phyloP scores from a whole-genome alignment of 1,140 invertebrate species.

The Ceratina australensis region DNA sequence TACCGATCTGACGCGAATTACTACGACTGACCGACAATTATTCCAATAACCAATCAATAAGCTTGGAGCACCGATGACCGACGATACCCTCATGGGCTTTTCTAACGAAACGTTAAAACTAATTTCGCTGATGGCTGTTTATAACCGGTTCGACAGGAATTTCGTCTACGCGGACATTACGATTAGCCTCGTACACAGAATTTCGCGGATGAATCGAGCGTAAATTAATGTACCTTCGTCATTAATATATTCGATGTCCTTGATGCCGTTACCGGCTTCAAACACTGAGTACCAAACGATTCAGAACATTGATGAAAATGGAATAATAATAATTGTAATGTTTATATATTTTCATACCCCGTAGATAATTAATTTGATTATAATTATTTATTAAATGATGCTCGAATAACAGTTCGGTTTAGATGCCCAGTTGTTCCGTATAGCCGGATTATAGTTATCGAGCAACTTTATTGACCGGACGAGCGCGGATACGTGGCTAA shows the following conservation, averaged over 20 bases:
- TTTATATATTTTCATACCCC: background rate
- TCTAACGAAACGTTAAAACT: slow-evolving; percentile 56
- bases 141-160: background rate
- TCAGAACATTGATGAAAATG: background rate
- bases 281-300: background rate
- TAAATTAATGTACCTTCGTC: slow-evolving; percentile 1
- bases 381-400: too few relatives aligned
- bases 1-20: slow-evolving; percentile 46
- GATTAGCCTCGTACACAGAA: slow-evolving; percentile 10
- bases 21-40: slow-evolving; percentile 42
- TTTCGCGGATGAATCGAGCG: background rate
- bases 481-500: background rate
- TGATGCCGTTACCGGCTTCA: background rate
- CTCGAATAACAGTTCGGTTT: slow-evolving; percentile 8
- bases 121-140: slow-evolving; percentile 47
- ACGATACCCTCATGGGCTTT: background rate
- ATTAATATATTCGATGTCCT: background rate
- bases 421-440: slow-evolving; percentile 23
- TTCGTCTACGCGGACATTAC: background rate
- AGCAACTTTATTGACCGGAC: slow-evolving; percentile 28
- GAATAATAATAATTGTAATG: too few relatives aligned
- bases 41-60: slow-evolving; percentile 55
- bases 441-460: slow-evolving; percentile 36
- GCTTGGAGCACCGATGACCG: slow-evolving; percentile 1
- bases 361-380: background rate